Base-by-base conservation (phyloP, 2,888 invertebrate species). In the Machimus rusticus region DNA sequence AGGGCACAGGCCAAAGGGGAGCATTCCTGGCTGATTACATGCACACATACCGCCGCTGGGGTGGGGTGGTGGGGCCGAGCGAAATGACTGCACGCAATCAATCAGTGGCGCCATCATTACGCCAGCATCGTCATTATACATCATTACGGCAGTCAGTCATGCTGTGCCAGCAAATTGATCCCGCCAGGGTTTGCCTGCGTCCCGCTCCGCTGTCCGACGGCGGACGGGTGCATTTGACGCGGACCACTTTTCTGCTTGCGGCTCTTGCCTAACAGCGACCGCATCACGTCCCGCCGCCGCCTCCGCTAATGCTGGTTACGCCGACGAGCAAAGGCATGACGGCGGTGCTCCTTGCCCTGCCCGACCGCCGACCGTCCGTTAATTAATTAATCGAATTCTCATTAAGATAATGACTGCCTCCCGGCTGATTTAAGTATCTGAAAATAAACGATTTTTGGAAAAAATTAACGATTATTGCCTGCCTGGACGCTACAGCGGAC, bases 81-180 rank as follows among this genome's bases (percentile, higher is more conserved):
- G 79, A 74, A 81, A 34, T 81, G 74, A 51, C 51, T 86, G 79
- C 86, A 88, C 86, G 87, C 87, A 86, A 86, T 81, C 86, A 88
- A 88, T 88, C 87, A 88, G 87, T 86, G 87, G 87, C 87, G 87
- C 87, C 87, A 79, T 88, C 86, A 88, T 88, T 88, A 88, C 86
- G 86, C 87, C 84, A 87, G 76, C 78, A 57, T 82, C 78, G 79
- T 87, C 76, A 87, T 87, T 87, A 87, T 76, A 51, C 74, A 55
- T 88, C 87, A 86, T 88, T 88, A 88, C 74, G 43, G 87, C 84
- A 74, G 74, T 84, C 84, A 84, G 66, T 84, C 84, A 74, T 84
- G 84, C 84, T 84, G 84, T 51, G 51, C 51, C 19, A 51, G 51
- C 51, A 51, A 51, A 51, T 51, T 51, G 51, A 51, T 51, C 51